Percentiles rank a stretch among this genome's conserved stretches.
Conservation (phyloP, 1,140 invertebrate genomes). For the Agrilus planipennis region DNA sequence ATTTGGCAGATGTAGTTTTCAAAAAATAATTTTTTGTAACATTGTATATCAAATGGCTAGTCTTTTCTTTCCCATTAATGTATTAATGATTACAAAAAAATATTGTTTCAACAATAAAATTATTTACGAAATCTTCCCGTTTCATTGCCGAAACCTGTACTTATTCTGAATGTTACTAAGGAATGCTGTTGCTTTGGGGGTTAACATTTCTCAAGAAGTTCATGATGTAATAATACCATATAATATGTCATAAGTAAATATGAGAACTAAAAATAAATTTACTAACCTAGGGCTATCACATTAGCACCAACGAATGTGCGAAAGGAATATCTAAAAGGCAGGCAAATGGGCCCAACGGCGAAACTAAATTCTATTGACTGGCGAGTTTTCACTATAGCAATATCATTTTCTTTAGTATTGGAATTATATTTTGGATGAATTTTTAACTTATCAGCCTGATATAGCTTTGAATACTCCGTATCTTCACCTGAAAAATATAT, state of each 20-base stretch:
- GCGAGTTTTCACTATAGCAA: constrained; percentile 43
- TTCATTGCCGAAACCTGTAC: background rate
- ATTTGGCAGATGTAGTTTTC: constrained; percentile 8
- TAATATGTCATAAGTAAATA: background rate
- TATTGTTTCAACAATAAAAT: constrained; percentile 8
- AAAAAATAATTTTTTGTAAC: constrained; percentile 7
- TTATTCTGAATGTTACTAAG: no score
- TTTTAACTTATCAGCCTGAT: constrained; percentile 19
- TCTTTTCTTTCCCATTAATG: constrained; percentile 5
- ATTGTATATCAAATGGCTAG: constrained; percentile 4
- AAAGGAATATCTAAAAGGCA: constrained; percentile 44
- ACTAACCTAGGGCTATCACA: constrained; percentile 40
- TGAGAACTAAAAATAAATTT: background rate
- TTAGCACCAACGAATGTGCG: constrained; percentile 35
- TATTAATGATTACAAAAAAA: background rate
- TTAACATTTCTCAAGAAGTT: no score
- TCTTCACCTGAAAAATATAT: constrained; percentile 33
- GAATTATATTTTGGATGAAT: constrained; percentile 34
- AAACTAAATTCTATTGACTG: constrained; percentile 39
- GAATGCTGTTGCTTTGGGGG: no score
- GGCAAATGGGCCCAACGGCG: constrained; percentile 49
- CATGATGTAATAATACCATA: background rate
- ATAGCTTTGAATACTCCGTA: constrained; percentile 28
- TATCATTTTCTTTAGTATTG: constrained; percentile 42
- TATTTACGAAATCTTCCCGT: constrained; percentile 8